Conservation (phyloP, 1,140 invertebrate genomes). For the Stegodyphus mimosarum region DNA sequence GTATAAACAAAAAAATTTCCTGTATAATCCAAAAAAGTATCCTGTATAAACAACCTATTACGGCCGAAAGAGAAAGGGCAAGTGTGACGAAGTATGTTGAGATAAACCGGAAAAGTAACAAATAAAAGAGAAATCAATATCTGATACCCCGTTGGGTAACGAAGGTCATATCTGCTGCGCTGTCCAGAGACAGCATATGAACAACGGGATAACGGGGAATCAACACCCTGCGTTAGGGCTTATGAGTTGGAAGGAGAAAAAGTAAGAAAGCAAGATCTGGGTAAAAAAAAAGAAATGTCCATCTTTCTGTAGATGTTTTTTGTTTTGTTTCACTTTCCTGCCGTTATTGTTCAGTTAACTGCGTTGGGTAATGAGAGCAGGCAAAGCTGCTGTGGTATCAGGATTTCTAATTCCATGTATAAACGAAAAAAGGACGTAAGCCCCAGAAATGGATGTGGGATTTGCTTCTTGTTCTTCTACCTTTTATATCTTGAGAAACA, state of each 20-base stretch:
- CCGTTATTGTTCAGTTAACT: constrained; percentile 30
- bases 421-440: constrained; percentile 3
- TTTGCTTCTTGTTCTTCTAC: neutral
- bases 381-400: constrained; percentile 45
- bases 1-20: neutral
- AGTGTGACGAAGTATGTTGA: too few species aligned
- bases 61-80: too few species aligned
- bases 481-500: neutral
- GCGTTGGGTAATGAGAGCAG: constrained; percentile 28
- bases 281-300: constrained; percentile 33
- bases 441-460: neutral
- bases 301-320: constrained; percentile 9
- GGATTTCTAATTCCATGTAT: constrained; percentile 42
- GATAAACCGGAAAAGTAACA: neutral
- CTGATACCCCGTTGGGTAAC: constrained; percentile 34
- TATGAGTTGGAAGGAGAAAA: constrained; percentile 14
- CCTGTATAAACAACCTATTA: neutral
- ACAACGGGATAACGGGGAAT: constrained; percentile 50
- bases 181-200: constrained; percentile 33
- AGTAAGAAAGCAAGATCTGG: constrained; percentile 10
- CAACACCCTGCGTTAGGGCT: constrained; percentile 39
- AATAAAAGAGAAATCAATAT: constrained; percentile 41
- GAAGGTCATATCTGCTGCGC: constrained; percentile 56
- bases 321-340: constrained; percentile 1
- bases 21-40: neutral